These are phyloP conservation scores for Myiotriccus ornatus DNA, from an alignment of 2,797 vertebrate species.

Conservation along the genomic window DNA sequence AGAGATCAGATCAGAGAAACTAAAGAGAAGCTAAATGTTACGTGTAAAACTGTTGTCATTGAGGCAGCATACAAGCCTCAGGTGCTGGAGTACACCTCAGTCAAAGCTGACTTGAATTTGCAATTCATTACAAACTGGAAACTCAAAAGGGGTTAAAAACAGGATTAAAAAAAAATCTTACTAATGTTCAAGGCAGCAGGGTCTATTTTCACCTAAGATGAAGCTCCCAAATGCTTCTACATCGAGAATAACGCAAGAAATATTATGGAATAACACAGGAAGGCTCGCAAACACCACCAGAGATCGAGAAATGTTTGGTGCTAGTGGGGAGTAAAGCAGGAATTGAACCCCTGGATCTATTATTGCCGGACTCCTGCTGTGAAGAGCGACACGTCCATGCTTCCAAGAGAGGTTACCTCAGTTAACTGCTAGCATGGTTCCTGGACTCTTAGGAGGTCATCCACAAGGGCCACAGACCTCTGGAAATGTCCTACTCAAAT, in stretches of 20 bases:
- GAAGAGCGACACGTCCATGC: fast-evolving
- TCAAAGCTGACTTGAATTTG: background rate
- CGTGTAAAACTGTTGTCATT: background rate
- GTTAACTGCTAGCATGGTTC: fast-evolving
- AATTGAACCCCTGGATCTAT: background rate
- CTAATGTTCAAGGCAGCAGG: background rate
- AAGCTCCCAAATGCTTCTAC: background rate
- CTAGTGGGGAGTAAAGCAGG: background rate
- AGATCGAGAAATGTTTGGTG: background rate
- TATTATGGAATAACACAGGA: background rate
- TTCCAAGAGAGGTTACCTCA: background rate
- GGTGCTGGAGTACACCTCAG: background rate
- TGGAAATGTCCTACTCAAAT: background rate
- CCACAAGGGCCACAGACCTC: background rate
- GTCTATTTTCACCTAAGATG: background rate
- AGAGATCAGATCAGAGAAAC: background rate
- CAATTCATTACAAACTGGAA: background rate
- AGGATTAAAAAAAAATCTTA: background rate
- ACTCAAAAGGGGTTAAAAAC: background rate
- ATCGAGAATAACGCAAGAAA: background rate
- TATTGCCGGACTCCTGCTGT: background rate
- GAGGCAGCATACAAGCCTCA: fast-evolving
- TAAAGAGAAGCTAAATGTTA: background rate
- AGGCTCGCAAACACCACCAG: background rate
- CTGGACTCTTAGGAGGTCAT: background rate